A percentile compares a stretch with the other conserved stretches of the same genome.
Conservation (phyloP, 2,888 invertebrate species). For the Cosmorhoe ocellata region DNA sequence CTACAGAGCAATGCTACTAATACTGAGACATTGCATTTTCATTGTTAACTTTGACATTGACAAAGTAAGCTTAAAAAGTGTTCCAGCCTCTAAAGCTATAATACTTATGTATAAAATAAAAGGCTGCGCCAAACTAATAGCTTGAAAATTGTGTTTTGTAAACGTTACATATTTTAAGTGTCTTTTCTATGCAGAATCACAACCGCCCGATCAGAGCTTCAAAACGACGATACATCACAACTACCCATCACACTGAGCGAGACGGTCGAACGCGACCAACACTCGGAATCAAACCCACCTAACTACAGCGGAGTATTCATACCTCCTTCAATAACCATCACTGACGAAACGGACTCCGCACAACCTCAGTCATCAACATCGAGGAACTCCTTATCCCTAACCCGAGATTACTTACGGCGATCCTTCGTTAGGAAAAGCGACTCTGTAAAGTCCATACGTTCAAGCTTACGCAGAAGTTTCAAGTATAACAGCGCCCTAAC, state of each 20-base stretch:
- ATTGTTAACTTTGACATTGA: too few relatives aligned
- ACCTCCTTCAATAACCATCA: slow-evolving; percentile 55
- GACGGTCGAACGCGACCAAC: slow-evolving; percentile 58
- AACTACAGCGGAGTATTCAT: slow-evolving; percentile 52
- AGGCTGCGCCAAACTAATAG: slow-evolving; percentile 1
- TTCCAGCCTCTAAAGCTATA: too few relatives aligned
- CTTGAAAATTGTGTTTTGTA: too few relatives aligned
- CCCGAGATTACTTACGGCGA: slow-evolving; percentile 63
- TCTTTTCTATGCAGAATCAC: slow-evolving; percentile 57
- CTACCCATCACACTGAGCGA: slow-evolving; percentile 73
- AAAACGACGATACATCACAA: slow-evolving; percentile 58
- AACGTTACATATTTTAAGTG: too few relatives aligned
- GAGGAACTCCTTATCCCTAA: slow-evolving; percentile 59
- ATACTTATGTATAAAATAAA: too few relatives aligned
- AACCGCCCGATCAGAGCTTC: slow-evolving; percentile 52
- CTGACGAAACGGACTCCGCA: slow-evolving; percentile 59
- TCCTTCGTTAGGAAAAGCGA: slow-evolving; percentile 73
- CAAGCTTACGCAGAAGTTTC: slow-evolving; percentile 69
- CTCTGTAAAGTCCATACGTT: slow-evolving; percentile 69
- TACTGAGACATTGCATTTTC: too few relatives aligned
- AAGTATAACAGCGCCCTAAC: slow-evolving; percentile 68
- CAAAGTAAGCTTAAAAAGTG: too few relatives aligned
- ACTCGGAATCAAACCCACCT: slow-evolving; percentile 47
- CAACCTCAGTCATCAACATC: slow-evolving; percentile 54
- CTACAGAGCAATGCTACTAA: too few relatives aligned